phyloP scores from a whole-genome alignment of 2,888 invertebrate genomes.

The Cryptocephalus moraei region DNA sequence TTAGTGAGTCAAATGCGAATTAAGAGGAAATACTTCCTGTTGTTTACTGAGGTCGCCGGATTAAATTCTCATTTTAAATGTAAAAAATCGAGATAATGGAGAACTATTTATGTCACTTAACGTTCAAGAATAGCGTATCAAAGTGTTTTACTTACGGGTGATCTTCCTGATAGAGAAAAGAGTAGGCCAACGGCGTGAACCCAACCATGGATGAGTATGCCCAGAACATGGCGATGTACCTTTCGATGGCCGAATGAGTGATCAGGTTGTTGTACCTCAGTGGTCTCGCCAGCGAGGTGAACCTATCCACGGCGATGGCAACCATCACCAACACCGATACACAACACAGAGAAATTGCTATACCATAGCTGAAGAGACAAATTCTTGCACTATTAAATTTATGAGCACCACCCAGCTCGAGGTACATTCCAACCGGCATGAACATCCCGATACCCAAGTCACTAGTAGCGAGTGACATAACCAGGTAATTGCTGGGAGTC shows the following conservation, averaged over 20 bases:
- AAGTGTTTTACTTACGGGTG: conserved; percentile 19
- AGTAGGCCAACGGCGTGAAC: conserved; percentile 44
- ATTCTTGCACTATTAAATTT: conserved; percentile 37
- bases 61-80: too few relatives aligned
- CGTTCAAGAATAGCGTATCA: neutral
- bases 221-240: conserved; percentile 49
- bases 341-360: conserved; percentile 47
- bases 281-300: conserved; percentile 51
- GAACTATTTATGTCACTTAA: too few relatives aligned
- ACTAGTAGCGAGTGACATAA: conserved; percentile 49
- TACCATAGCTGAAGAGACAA: conserved; percentile 48
- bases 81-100: too few relatives aligned
- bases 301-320: conserved; percentile 51
- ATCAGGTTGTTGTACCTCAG: conserved; percentile 53
- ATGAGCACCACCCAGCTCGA: conserved; percentile 43
- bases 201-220: conserved; percentile 46
- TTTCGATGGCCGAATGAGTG: conserved; percentile 48
- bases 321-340: conserved; percentile 51
- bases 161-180: conserved; percentile 31
- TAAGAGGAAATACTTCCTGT: too few relatives aligned
- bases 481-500: conserved; percentile 51
- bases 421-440: conserved; percentile 48
- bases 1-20: too few relatives aligned
- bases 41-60: too few relatives aligned
- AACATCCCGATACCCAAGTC: conserved; percentile 50